Conservation (phyloP, 2,797 vertebrate species). For the Rachycentron canadum region DNA sequence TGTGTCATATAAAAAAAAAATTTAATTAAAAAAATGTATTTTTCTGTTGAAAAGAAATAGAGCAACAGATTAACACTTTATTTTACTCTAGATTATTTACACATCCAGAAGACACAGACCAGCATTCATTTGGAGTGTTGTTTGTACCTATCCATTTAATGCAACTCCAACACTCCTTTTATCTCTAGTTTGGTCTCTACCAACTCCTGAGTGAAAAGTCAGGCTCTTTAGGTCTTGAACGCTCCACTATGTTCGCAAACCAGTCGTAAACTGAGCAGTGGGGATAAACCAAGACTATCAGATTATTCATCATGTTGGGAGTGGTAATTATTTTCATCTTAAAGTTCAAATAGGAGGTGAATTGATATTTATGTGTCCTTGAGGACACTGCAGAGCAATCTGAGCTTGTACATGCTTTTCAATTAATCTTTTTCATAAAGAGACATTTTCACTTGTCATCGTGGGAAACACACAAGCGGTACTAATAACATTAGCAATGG, state of each 20-base stretch:
- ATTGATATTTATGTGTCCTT: background rate
- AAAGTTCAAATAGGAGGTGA: background rate
- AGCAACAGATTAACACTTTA: background rate
- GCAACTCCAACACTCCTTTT: background rate
- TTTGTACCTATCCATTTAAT: background rate
- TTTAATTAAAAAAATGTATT: too few relatives aligned
- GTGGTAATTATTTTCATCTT: background rate
- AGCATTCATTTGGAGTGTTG: background rate
- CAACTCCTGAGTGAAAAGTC: background rate
- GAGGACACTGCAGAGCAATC: background rate
- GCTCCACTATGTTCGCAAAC: background rate
- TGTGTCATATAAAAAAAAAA: too few relatives aligned
- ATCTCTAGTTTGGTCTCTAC: too few relatives aligned
- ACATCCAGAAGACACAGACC: background rate
- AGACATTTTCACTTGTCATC: background rate
- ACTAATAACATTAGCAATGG: background rate
- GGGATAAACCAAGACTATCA: background rate
- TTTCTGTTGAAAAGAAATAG: background rate
- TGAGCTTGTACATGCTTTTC: too few relatives aligned
- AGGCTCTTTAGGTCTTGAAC: background rate
- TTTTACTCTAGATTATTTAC: background rate
- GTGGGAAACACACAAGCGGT: background rate
- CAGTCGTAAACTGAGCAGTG: background rate
- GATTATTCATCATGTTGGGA: too few relatives aligned
- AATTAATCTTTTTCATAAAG: background rate